Conservation (phyloP, 1,140 invertebrate species). For the Drosophila truncata region DNA sequence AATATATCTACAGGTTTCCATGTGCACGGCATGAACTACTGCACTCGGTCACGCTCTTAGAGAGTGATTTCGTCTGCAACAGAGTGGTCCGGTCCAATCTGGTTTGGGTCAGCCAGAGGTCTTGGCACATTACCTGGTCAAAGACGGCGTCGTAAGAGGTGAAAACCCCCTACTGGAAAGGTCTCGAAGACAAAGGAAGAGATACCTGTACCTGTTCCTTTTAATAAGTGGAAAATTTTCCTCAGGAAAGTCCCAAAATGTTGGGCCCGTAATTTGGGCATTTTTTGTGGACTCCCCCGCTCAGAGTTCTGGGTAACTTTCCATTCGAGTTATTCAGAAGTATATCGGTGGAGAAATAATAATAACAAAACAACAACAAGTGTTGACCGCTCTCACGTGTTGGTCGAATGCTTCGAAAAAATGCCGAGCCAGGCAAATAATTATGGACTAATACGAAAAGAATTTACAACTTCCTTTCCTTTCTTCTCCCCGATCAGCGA, state of each 20-base stretch:
- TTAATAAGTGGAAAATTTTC: constrained; percentile 34
- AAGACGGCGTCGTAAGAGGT: background rate
- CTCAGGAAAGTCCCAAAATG: constrained; percentile 16
- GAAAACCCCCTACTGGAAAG: constrained; percentile 27
- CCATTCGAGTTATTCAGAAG: constrained; percentile 35
- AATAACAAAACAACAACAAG: constrained; percentile 18
- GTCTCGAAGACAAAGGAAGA: constrained; percentile 11
- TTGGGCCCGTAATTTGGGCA: background rate
- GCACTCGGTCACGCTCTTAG: constrained; percentile 17
- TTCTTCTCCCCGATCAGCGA: constrained; percentile 1
- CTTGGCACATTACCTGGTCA: constrained; percentile 24
- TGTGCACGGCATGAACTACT: constrained; percentile 4
- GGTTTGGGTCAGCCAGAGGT: constrained; percentile 36
- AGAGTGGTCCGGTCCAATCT: constrained; percentile 25
- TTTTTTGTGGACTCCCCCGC: constrained; percentile 18
- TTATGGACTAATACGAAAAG: constrained; percentile 53
- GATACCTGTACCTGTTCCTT: constrained; percentile 14
- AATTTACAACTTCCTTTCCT: constrained; percentile 60
- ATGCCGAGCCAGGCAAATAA: constrained; percentile 47
- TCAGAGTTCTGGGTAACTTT: constrained; percentile 40
- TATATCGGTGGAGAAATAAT: constrained; percentile 14
- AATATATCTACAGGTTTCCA: background rate
- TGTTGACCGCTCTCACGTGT: constrained; percentile 31
- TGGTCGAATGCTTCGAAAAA: constrained; percentile 32
- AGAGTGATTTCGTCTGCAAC: constrained; percentile 29